phyloP scores from a whole-genome alignment of 2,888 invertebrate species.

The Himalopsyche japonica region DNA sequence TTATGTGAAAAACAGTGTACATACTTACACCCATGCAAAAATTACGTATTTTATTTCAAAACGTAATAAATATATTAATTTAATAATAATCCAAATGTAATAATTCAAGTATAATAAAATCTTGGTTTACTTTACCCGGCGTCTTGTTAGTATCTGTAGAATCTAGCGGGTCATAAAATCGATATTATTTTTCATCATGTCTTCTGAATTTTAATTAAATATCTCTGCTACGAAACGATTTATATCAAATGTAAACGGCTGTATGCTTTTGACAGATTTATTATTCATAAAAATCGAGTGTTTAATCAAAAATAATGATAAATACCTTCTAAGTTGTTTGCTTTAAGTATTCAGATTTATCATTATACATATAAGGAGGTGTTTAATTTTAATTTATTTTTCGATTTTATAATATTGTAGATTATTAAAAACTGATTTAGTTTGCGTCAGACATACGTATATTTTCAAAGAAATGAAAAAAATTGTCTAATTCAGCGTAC shows the following conservation, averaged over 20 bases:
- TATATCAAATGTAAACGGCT: not conserved
- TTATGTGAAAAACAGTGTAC: too few relatives aligned
- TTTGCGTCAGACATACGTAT: too few relatives aligned
- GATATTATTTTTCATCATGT: not conserved
- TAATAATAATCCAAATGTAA: not conserved
- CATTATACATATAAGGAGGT: not conserved
- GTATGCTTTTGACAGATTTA: not conserved
- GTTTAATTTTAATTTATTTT: not conserved
- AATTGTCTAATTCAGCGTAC: too few relatives aligned
- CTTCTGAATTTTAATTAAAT: not conserved
- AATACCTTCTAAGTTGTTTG: not conserved
- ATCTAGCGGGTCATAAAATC: not conserved
- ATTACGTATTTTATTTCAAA: too few relatives aligned
- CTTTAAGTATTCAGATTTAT: not conserved
- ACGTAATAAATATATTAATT: not conserved
- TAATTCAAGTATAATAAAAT: not conserved
- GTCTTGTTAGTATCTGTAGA: not conserved
- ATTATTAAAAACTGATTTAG: too few relatives aligned
- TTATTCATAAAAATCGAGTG: not conserved
- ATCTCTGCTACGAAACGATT: not conserved
- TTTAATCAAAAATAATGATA: not conserved
- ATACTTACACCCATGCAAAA: too few relatives aligned
- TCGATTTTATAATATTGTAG: not conserved
- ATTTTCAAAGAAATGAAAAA: too few relatives aligned
- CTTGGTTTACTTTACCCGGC: not conserved